phyloP scores from a whole-genome alignment of 1,140 invertebrate species.

The Belonocnema kinseyi region DNA sequence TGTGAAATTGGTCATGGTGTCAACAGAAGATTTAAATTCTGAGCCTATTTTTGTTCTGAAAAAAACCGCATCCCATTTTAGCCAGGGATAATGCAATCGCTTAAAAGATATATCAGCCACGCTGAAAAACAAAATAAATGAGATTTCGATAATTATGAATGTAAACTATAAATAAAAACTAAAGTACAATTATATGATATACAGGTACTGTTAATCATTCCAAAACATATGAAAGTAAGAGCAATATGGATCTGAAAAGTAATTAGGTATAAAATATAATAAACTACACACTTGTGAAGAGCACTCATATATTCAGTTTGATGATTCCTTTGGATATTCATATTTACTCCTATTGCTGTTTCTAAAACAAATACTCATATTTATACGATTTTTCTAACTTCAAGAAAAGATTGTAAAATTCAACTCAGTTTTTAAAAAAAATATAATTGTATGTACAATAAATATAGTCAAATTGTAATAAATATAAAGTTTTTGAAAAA shows the following conservation, averaged over 20 bases:
- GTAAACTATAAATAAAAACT: no score
- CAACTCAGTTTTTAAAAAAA: no score
- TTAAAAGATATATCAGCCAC: constrained; percentile 39
- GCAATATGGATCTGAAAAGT: no score
- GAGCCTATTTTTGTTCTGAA: constrained; percentile 56
- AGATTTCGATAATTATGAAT: no score
- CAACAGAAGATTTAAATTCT: constrained; percentile 54
- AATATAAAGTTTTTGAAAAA: no score
- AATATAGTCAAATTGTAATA: no score
- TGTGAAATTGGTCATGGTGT: constrained; percentile 62
- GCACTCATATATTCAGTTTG: constrained; percentile 85
- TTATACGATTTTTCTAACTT: no score
- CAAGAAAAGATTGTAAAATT: no score
- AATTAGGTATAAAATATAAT: constrained; percentile 43
- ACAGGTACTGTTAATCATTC: no score
- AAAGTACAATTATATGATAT: no score
- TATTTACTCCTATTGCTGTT: constrained; percentile 89
- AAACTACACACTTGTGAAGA: constrained; percentile 78
- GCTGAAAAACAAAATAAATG: constrained; percentile 31
- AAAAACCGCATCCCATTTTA: constrained; percentile 57
- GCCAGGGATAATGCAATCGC: constrained; percentile 58
- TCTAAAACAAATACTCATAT: constrained; percentile 74
- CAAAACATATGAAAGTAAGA: no score
- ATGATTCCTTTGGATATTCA: constrained; percentile 83
- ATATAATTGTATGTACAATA: no score